Evolutionary conservation across 2,113 vertebrate species (phyloP).

Genomic region (Ageneiosus marmoratus): DNA sequence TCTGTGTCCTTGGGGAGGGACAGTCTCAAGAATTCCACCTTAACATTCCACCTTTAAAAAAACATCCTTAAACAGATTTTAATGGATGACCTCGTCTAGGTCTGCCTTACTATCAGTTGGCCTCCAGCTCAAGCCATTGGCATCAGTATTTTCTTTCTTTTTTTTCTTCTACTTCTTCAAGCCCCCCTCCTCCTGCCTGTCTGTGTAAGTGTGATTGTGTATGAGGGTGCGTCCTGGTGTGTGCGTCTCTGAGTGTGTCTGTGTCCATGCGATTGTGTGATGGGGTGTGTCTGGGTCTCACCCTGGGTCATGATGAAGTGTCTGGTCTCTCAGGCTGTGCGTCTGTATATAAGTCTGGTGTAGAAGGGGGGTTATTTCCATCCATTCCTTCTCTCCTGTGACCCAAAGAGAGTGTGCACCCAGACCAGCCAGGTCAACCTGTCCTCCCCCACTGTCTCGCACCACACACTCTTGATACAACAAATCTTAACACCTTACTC

Average conservation of each 20-base stretch:
- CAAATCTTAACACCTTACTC: background rate
- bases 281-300: conserved; percentile 54
- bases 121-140: conserved; percentile 29
- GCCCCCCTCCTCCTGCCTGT: conserved; percentile 37
- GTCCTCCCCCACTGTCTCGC: conserved; percentile 20
- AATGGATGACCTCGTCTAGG: conserved; percentile 40
- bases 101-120: conserved; percentile 46
- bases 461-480: background rate
- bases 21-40: conserved; percentile 37
- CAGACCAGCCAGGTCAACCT: conserved; percentile 39
- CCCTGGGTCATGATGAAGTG: conserved; percentile 50
- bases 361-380: conserved; percentile 19
- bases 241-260: conserved; percentile 36
- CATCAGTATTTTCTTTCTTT: conserved; percentile 20
- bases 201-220: conserved; percentile 45
- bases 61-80: conserved; percentile 35
- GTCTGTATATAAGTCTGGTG: conserved; percentile 46
- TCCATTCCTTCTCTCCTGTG: conserved; percentile 19
- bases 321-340: conserved; percentile 50
- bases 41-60: conserved; percentile 50
- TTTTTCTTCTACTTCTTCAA: background rate
- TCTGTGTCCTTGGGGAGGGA: conserved; percentile 46
- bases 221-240: conserved; percentile 46
- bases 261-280: conserved; percentile 49
- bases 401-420: conserved; percentile 35